Base-by-base conservation (phyloP, 2,113 vertebrate genomes). In the Cyprinodon tularosa region DNA sequence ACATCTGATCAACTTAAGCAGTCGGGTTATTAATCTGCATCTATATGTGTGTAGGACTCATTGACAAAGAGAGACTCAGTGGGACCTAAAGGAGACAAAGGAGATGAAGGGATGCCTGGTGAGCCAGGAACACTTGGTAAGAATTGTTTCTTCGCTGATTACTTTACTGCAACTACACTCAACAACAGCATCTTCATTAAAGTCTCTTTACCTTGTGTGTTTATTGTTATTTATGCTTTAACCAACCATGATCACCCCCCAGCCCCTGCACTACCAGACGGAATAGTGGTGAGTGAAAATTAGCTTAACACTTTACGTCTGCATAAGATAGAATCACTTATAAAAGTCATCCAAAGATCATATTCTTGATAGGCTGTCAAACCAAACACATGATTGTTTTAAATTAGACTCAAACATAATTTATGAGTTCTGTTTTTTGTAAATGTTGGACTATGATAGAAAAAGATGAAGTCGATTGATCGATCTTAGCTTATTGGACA, bases 71-170 rank as follows among this genome's bases (percentile, higher is more conserved):
- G 73, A 69, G 63, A 65, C 29, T 72, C 77, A 29, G 3, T 42
- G 0, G 90, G 66, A 64, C 63, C 88, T 14, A 98, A 98, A 95
- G 97, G 97, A 84, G 95, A 97, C 66, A 97, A 97, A 81, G 97
- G 97, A 77, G 95, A 97, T 4, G 86, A 86, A 68, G 97, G 97
- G 9, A 57, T 86, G 72, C 94, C 96, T 66, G 97, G 96, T 13
- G 89, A 93, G 67, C 94, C 95, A 37, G 96, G 96, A 59, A 93
- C 93, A 79, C 90, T 95, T 93, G 95, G 96, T 97, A 62, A 85
- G 81, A 59, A 0, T 7, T 11, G 17, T 14, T 29, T 48, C 13
- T 47, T 62, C 40, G 10, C 6, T 4, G 29, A 8, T 2, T 4
- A 39, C n/a, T 38, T 29, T 17, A 15, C 12, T 38, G 5, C 10